Evolutionary conservation across 2,888 invertebrate species (phyloP), one percentile per base, ranked within the genome.

Genomic region (Erebia epiphron): DNA sequence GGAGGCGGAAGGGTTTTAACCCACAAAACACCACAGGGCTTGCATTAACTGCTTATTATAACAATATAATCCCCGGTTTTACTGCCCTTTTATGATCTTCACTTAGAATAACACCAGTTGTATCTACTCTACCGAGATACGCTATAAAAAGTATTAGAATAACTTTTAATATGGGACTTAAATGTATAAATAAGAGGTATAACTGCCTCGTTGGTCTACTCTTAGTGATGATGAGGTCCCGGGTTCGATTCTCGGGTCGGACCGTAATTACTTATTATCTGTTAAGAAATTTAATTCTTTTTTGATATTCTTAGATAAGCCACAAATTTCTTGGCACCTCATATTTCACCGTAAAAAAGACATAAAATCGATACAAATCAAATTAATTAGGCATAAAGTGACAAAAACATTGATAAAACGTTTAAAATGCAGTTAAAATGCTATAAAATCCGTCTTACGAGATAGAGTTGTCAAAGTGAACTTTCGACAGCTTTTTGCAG

Each of bases 81-180:
- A 66, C 56, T 57, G 66, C 66, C 1, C 11, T 66, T 66, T 66
- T 66, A 66, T 66, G 66, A 21, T 66, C 16, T 11, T 52, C 41
- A 64, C 66, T 66, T 56, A 56, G 56, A 57, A 66, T 66, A 66
- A 46, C 54, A 65, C 52, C 54, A 65, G 35, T 50, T 63, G 63
- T 50, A 63, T 49, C 41, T 18, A 64, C 52, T 64, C 10, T 2
- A 50, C 52, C 52, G 13, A 35, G 35, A 54, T 64, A 64, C 52
- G 52, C 35, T 13, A 16, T 64, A 41, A 64, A 50, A 54, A 35
- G 64, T 35, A 9, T 64, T 16, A 41, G 35, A 61, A 61, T 63
- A 63, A 26, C 46, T 46, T 49, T 46, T 62, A 4, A 14, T 62
- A 26, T 21, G 5, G 11, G 21, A 4, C 11, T n/a, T 57, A 21